These are phyloP conservation scores for Lagopus leucura DNA, from an alignment of 2,113 vertebrate species.

Conservation along the genomic window DNA sequence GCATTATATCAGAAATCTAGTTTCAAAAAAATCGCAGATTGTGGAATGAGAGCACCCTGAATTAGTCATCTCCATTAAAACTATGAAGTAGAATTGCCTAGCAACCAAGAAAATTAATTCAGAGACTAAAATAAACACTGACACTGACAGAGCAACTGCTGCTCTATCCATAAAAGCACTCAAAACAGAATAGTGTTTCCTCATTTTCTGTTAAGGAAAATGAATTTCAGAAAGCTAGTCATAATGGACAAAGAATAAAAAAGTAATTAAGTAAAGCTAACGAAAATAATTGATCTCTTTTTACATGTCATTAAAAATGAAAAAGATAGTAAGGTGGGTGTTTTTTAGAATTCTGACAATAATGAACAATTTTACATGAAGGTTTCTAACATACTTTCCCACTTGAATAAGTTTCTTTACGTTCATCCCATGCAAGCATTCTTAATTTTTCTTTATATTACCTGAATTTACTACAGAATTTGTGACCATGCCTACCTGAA, in stretches of 20 bases:
- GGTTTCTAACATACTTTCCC: not conserved
- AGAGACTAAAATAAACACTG: slow-evolving; percentile 62
- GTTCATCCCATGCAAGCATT: not conserved
- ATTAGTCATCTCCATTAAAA: slow-evolving; percentile 68
- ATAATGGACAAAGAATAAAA: not conserved
- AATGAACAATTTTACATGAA: not conserved
- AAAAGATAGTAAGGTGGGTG: not conserved
- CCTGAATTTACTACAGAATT: slow-evolving; percentile 35
- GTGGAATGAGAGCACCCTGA: slow-evolving; percentile 26
- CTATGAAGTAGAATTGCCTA: slow-evolving; percentile 65
- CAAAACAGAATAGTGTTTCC: not conserved
- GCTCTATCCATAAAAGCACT: not conserved
- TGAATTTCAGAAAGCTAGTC: not conserved
- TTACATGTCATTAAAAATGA: not conserved
- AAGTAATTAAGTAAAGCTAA: not conserved
- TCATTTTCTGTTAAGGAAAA: not conserved
- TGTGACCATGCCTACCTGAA: not conserved
- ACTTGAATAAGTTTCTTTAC: not conserved
- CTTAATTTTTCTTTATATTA: not conserved
- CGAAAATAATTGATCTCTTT: not conserved
- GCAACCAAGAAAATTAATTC: slow-evolving; percentile 69
- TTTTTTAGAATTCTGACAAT: not conserved
- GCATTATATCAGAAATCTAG: slow-evolving; percentile 29
- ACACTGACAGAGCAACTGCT: slow-evolving; percentile 37
- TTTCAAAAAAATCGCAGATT: not conserved